phyloP scores from a whole-genome alignment of 2,797 vertebrate genomes.

The Oreochromis grahami region DNA sequence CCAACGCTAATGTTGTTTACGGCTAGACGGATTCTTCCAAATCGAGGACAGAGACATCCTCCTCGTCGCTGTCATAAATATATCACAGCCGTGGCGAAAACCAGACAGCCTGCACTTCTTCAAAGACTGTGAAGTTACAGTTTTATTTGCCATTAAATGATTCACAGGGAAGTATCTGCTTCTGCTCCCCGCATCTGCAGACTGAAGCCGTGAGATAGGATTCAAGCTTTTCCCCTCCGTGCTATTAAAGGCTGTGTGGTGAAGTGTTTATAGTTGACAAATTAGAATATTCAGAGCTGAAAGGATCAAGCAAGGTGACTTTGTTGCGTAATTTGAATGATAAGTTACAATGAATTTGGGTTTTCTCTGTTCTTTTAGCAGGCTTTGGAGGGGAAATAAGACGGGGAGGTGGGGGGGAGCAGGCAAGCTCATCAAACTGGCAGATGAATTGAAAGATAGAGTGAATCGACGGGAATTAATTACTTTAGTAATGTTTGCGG shows the following conservation, averaged over 20 bases:
- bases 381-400: neutral
- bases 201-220: constrained; percentile 29
- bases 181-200: neutral
- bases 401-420: neutral
- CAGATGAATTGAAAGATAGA: constrained; percentile 38
- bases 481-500: constrained; percentile 53
- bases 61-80: constrained; percentile 23
- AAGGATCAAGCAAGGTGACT: constrained; percentile 20
- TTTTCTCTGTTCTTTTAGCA: neutral
- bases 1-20: constrained; percentile 28
- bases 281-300: constrained; percentile 3
- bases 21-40: constrained; percentile 6
- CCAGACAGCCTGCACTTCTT: neutral
- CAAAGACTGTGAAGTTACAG: neutral
- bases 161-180: neutral
- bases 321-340: constrained; percentile 23
- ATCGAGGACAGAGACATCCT: constrained; percentile 23
- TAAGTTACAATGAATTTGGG: constrained; percentile 20
- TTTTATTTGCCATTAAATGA: constrained; percentile 32
- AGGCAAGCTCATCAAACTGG: constrained; percentile 29
- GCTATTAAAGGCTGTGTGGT: constrained; percentile 18
- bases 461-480: constrained; percentile 49
- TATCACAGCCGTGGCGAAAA: constrained; percentile 1
- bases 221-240: neutral
- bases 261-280: constrained; percentile 10